phyloP scores from a whole-genome alignment of 2,888 invertebrate genomes.

The Ischnus inquisitorius region DNA sequence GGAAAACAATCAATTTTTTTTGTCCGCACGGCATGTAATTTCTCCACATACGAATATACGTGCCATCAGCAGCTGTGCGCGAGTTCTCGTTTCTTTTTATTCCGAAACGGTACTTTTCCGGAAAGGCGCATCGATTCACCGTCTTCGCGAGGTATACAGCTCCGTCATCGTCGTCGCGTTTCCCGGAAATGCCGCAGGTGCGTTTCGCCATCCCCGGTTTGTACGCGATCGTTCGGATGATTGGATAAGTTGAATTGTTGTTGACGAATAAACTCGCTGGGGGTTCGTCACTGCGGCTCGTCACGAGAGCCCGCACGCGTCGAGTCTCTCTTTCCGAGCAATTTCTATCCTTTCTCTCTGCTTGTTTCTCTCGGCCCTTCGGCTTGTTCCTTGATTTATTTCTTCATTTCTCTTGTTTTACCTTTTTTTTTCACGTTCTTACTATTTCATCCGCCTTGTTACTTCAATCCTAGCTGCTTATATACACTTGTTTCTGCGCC shows the following conservation, averaged over 20 bases:
- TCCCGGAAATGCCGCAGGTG: conserved; percentile 54
- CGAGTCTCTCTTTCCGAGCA: conserved; percentile 31
- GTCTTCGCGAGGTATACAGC: conserved; percentile 7
- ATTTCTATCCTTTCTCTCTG: conserved; percentile 28
- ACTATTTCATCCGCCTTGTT: conserved; percentile 2
- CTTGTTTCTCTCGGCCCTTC: conserved; percentile 40
- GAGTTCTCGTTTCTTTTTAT: background rate
- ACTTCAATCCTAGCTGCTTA: conserved; percentile 18
- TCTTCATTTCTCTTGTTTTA: conserved; percentile 35
- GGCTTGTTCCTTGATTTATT: conserved; percentile 37
- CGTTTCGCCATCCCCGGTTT: conserved; percentile 30
- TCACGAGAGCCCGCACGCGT: conserved; percentile 77
- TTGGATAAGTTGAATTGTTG: conserved; percentile 79
- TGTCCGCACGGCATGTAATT: conserved; percentile 2
- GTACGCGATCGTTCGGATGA: conserved; percentile 65
- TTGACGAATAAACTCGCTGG: conserved; percentile 74
- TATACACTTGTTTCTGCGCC: conserved; percentile 10
- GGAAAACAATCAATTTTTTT: conserved; percentile 33
- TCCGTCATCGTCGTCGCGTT: conserved; percentile 16
- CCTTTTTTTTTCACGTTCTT: conserved; percentile 27
- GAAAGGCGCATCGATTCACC: background rate
- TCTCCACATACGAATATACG: background rate
- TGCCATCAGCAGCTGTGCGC: background rate
- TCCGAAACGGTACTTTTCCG: conserved; percentile 9
- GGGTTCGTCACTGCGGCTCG: conserved; percentile 74